Conservation (phyloP, 2,113 vertebrate species). For the Opisthocomus hoazin region DNA sequence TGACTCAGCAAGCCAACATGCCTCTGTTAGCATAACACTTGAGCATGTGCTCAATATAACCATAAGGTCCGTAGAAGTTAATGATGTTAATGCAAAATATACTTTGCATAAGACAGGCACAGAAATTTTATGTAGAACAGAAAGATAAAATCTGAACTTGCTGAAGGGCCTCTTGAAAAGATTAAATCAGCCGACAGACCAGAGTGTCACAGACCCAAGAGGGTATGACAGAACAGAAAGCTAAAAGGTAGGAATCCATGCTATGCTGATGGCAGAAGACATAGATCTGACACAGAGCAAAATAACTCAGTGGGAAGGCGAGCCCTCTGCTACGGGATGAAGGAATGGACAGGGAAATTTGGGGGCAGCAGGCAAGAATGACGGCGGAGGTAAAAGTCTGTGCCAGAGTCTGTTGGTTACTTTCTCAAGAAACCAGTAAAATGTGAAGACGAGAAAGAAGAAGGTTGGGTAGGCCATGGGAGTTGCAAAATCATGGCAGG, state of each 20-base stretch:
- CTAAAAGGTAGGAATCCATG: neutral
- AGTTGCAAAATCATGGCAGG: neutral
- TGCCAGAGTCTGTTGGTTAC: neutral
- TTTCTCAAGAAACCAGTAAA: neutral
- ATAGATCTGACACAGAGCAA: neutral
- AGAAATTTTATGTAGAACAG: neutral
- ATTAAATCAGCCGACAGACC: neutral
- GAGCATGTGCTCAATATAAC: conserved; percentile 26
- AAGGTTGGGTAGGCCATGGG: neutral
- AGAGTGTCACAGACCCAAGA: neutral
- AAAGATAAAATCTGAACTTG: neutral
- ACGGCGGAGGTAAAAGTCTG: neutral
- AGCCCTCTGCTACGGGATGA: neutral
- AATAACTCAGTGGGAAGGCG: neutral
- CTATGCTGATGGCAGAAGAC: neutral
- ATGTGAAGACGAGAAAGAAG: neutral
- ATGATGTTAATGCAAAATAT: neutral
- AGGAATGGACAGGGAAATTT: neutral
- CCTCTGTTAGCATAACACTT: conserved; percentile 51
- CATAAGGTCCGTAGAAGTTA: conserved; percentile 34
- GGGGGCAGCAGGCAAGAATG: neutral
- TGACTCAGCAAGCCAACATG: conserved; percentile 33
- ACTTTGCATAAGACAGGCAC: neutral
- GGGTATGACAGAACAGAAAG: neutral
- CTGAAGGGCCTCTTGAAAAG: neutral